Base-by-base conservation (phyloP, 2,888 invertebrate species). In the Catotricha subobsoleta region DNA sequence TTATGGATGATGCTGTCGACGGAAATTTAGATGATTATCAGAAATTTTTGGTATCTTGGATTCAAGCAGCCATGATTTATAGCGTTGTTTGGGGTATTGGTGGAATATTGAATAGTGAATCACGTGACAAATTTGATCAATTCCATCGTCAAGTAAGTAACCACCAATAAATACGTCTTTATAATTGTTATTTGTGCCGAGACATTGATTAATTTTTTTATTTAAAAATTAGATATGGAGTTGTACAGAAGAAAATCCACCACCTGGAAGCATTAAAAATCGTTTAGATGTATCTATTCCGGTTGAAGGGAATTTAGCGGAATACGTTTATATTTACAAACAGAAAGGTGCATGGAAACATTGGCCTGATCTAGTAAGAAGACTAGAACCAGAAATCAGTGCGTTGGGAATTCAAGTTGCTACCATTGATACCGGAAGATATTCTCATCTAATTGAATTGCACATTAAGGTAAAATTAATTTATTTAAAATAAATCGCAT, bases 311-410 rank as follows among this genome's bases (percentile, higher is more conserved):
- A 58, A 74, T 39, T 61, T 92, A 7, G 76, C 80, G 49, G 92
- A 94, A 57, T 83, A 82, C 58, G 72, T 71, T 50, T 94, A 82
- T 54, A 68, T 79, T 57, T 83, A 72, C 53, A 83, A 80, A 58
- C 74, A 76, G 31, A 80, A 84, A 57, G 92, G 92, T 1, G 68
- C 69, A 38, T 94, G 92, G 92, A 82, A 81, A 54, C 75, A 75
- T 40, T 91, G 86, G 80, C 74, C 74, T 2, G 91, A 92, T 42
- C 55, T 78, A 38, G 74, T 83, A 0, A 67, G 57, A 38, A 55
- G 60, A 29, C 67, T 69, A 57, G 74, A 78, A 43, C 60, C 76
- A 7, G 67, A 78, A 18, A 58, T 56, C 33, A 57, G 57, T 0
- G 48, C 60, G 15, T 52, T 88, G 31, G 61, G 62, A 1, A 54